A percentile compares a stretch with the other conserved stretches of the same genome.
Conservation (phyloP, 30 jellyfish, hydroid and myxozoan genomes). For the Cassiopea andromeda region DNA sequence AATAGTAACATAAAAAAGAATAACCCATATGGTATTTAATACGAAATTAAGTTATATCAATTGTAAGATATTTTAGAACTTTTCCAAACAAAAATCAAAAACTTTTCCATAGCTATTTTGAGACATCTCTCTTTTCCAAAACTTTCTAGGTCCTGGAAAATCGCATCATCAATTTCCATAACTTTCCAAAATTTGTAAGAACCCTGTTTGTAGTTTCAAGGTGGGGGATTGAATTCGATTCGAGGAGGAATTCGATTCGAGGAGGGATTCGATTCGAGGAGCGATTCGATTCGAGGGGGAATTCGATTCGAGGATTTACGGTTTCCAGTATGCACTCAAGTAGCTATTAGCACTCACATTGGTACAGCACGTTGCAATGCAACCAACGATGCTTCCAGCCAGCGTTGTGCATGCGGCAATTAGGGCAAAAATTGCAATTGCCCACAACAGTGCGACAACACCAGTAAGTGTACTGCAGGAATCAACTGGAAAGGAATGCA, state of each 20-base stretch:
- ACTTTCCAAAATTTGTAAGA: too few species aligned
- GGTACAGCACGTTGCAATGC: constrained; percentile 74
- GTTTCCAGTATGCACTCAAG: background rate
- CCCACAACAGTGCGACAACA: constrained; percentile 36
- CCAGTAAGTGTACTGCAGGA: constrained; percentile 35
- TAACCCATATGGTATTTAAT: too few species aligned
- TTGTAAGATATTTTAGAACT: too few species aligned
- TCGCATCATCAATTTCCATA: too few species aligned
- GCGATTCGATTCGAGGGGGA: background rate
- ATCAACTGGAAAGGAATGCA: constrained; percentile 10
- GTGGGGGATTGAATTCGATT: background rate
- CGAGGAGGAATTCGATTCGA: background rate
- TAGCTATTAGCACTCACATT: constrained; percentile 54
- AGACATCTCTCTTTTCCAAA: too few species aligned
- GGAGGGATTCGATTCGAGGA: background rate
- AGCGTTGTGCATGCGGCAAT: constrained; percentile 67
- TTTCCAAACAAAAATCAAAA: too few species aligned
- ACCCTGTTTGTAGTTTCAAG: background rate
- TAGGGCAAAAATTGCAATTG: constrained; percentile 52
- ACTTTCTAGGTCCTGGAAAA: too few species aligned
- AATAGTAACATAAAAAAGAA: too few species aligned
- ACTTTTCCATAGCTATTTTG: too few species aligned
- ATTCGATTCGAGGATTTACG: background rate
- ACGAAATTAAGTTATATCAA: too few species aligned
- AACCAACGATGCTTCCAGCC: constrained; percentile 80